phyloP scores from a whole-genome alignment of 1,140 invertebrate species.

The Drosophila rufa region DNA sequence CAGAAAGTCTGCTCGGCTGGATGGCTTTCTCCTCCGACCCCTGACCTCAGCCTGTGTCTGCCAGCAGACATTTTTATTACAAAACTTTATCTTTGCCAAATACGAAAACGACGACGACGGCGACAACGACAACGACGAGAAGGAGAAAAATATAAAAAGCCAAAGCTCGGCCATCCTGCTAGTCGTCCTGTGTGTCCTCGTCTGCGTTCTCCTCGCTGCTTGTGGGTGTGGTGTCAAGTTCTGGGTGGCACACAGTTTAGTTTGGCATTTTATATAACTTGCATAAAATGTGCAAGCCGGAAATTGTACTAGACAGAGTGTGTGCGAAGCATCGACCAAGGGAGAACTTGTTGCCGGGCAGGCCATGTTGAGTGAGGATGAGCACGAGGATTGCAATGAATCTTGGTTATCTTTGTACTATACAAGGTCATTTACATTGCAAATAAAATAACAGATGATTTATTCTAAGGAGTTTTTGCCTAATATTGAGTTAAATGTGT shows the following conservation, averaged over 20 bases:
- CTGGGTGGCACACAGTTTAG: conserved; percentile 53
- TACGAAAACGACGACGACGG: conserved; percentile 61
- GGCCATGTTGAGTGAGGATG: background rate
- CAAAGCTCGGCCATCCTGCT: conserved; percentile 26
- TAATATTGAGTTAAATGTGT: background rate
- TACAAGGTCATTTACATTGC: conserved; percentile 11
- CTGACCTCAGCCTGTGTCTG: conserved; percentile 48
- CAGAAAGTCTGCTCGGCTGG: conserved; percentile 67
- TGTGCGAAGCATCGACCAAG: conserved; percentile 38
- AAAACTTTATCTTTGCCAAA: conserved; percentile 84
- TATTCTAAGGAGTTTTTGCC: background rate
- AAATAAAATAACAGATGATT: conserved; percentile 2
- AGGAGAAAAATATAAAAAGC: conserved; percentile 60
- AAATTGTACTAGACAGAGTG: conserved; percentile 31
- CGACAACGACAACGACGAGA: conserved; percentile 27
- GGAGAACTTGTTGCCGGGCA: conserved; percentile 57
- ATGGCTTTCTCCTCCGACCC: conserved; percentile 31
- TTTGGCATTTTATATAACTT: conserved; percentile 73
- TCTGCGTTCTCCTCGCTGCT: background rate
- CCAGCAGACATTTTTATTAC: conserved; percentile 82
- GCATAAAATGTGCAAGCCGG: conserved; percentile 73
- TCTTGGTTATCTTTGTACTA: background rate
- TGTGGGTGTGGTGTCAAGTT: conserved; percentile 2
- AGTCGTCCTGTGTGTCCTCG: conserved; percentile 10
- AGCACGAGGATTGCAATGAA: background rate